A percentile compares a stretch with the other conserved stretches of the same genome.
phyloP scores from a whole-genome alignment of 2,888 invertebrate genomes.

The Liopterus haemorrhoidalis region DNA sequence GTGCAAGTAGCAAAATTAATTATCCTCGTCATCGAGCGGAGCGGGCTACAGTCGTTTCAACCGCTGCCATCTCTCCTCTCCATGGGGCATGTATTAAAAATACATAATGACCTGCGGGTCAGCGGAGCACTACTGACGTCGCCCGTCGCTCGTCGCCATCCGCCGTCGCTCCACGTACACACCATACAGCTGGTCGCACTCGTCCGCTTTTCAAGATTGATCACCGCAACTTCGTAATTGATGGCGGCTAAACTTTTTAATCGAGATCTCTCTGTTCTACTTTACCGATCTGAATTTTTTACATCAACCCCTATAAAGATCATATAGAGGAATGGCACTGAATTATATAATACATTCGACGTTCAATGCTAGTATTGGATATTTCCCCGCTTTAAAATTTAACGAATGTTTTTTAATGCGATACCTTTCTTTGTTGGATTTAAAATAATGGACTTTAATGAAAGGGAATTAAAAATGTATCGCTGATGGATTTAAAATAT shows the following conservation, averaged over 20 bases:
- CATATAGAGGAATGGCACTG: constrained; percentile 3
- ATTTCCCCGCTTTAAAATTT: too few relatives aligned
- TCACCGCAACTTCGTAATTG: constrained; percentile 24
- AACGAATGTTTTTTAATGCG: too few relatives aligned
- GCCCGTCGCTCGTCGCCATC: constrained; percentile 9
- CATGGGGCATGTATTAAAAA: constrained; percentile 14
- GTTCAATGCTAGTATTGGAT: too few relatives aligned
- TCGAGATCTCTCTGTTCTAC: constrained; percentile 22
- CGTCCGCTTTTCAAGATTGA: constrained; percentile 21
- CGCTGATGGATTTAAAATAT: too few relatives aligned
- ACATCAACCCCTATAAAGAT: constrained; percentile 8
- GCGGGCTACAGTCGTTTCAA: too few relatives aligned
- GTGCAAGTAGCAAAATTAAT: constrained; percentile 19
- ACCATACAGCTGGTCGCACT: constrained; percentile 10
- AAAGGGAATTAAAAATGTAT: too few relatives aligned
- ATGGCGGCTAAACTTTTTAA: constrained; percentile 24
- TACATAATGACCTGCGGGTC: constrained; percentile 10
- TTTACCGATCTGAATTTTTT: constrained; percentile 23
- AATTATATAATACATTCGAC: too few relatives aligned
- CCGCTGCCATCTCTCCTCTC: not conserved
- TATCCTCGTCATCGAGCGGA: constrained; percentile 15
- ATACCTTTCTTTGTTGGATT: too few relatives aligned
- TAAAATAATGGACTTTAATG: too few relatives aligned
- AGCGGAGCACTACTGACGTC: constrained; percentile 13
- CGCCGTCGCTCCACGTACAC: constrained; percentile 15